Base-by-base conservation (phyloP, 2,888 invertebrate genomes). In the Stenurella melanura region DNA sequence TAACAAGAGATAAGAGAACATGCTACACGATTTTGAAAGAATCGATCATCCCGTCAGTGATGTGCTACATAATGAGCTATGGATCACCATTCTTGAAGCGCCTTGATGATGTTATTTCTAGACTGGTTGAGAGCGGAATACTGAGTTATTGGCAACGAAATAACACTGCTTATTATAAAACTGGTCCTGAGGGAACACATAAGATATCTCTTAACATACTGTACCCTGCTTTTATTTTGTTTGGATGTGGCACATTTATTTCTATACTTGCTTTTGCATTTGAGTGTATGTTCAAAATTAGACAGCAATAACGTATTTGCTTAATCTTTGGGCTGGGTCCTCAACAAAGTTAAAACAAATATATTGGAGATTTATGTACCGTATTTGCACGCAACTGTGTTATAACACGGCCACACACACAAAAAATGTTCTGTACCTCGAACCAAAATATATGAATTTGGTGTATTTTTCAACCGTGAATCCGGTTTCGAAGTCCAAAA, bases 1-100 rank as follows among this genome's bases (percentile, higher is more conserved):
- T 26, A 38, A 38, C 10, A 50, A 26, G 11, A 1, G 50, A 63
- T 7, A 10, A 26, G 12, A 61, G 26, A 11, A 50, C 60, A 3
- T 72, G 72, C 30, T 63, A 72, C 34, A 54, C 38, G 18, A 54
- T 72, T 4, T 63, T 72, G 72, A 17, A 30, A 34, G 61, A 72
- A n/a, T 11, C 19, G 11, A n/a, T 63, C 4, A 1, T 72, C 10
- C 63, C 72, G 3, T 6, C 61, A 5, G n/a, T 18, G 1, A 26
- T 17, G 15, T 9, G 5, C 5, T 72, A 63, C 18, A 15, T 38
- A 4, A 6, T 63, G 11, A 10, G n/a, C 10, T 61, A 72, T 18
- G 72, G 72, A 21, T 72, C 63, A 4, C 72, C 72, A 3, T 54
- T 72, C 26, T 21, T 58, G 6, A 17, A 15, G 0, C 61, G 72